These are phyloP conservation scores for Elanus axillaris DNA, from an alignment of 2,113 vertebrate genomes.

Conservation along the genomic window DNA sequence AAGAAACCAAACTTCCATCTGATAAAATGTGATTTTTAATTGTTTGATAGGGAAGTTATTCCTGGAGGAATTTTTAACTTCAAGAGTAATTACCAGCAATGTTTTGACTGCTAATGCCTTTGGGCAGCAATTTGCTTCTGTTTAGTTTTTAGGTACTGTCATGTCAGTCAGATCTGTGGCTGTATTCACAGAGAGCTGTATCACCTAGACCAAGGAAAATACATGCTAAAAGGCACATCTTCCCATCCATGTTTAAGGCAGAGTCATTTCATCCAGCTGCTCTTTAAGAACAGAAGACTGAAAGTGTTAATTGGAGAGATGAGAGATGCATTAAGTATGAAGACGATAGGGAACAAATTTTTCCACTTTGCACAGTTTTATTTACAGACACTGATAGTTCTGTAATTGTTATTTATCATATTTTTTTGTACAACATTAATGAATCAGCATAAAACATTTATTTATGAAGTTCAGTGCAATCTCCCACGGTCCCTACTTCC, in stretches of 20 bases:
- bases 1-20: neutral
- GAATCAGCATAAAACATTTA: neutral
- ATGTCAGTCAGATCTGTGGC: neutral
- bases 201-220: neutral
- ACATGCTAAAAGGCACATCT: neutral
- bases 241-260: neutral
- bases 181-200: neutral
- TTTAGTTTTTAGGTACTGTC: neutral
- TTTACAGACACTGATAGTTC: neutral
- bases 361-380: neutral
- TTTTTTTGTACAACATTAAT: neutral
- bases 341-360: neutral
- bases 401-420: constrained; percentile 12
- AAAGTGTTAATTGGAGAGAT: neutral
- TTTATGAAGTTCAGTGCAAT: neutral
- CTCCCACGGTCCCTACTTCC: neutral
- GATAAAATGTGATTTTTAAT: neutral
- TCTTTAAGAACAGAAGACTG: neutral
- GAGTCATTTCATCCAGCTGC: neutral
- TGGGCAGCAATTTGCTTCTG: constrained; percentile 18
- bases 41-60: neutral
- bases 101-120: neutral
- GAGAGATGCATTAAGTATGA: neutral
- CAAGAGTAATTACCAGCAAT: constrained; percentile 11
- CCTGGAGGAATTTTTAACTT: neutral